Conservation (phyloP, 2,888 invertebrate genomes). For the Rhabditophanes sp. region DNA sequence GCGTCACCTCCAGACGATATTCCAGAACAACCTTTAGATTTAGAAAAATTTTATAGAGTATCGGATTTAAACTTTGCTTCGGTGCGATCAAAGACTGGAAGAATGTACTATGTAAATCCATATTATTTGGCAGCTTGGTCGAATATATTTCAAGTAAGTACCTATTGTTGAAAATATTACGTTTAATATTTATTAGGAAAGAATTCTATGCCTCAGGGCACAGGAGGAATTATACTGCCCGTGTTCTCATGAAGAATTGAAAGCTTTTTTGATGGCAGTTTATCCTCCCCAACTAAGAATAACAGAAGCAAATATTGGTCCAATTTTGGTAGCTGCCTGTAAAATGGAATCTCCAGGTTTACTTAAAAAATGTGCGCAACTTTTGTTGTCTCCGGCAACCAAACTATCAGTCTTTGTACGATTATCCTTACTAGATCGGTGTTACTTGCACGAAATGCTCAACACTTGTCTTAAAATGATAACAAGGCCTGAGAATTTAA, state of each 20-base stretch:
- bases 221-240: slow-evolving; percentile 40
- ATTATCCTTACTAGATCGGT: slow-evolving; percentile 41
- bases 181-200: slow-evolving; percentile 2
- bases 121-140: slow-evolving; percentile 42
- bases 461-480: slow-evolving; percentile 40
- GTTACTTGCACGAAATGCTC: slow-evolving; percentile 43
- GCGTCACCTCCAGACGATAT: slow-evolving; percentile 40
- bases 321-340: slow-evolving; percentile 38
- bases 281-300: slow-evolving; percentile 44
- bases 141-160: slow-evolving; percentile 29
- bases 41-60: slow-evolving; percentile 32
- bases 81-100: slow-evolving; percentile 38
- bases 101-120: slow-evolving; percentile 41
- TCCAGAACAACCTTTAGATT: slow-evolving; percentile 38
- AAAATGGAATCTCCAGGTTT: slow-evolving; percentile 43
- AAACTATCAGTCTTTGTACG: slow-evolving; percentile 41
- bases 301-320: slow-evolving; percentile 40
- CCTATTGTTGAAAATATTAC: slow-evolving; percentile 8
- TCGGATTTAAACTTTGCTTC: slow-evolving; percentile 38
- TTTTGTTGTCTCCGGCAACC: slow-evolving; percentile 28
- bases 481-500: slow-evolving; percentile 35
- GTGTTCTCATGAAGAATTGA: slow-evolving; percentile 39
- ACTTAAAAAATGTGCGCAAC: slow-evolving; percentile 38
- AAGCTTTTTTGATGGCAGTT: slow-evolving; percentile 42
- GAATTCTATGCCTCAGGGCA: too few species aligned